phyloP scores from a whole-genome alignment of 1,140 invertebrate species.

The Drosophila pseudoobscura region DNA sequence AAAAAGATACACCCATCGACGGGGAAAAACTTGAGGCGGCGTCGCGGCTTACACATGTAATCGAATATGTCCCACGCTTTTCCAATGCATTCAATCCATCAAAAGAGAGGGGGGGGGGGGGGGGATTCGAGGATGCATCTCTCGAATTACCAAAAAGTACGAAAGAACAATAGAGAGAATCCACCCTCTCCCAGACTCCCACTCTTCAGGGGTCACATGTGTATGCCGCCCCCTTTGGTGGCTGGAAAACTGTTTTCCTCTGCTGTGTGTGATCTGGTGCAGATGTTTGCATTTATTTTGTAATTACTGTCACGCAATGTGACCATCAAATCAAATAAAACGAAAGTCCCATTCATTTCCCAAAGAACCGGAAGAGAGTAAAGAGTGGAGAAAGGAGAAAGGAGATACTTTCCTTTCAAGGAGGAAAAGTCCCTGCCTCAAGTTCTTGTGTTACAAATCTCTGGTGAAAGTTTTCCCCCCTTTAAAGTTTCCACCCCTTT shows the following conservation, averaged over 20 bases:
- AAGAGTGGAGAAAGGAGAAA: slow-evolving; percentile 13
- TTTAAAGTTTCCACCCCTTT: no score
- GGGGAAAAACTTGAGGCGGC: slow-evolving; percentile 55
- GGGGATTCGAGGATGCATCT: slow-evolving; percentile 24
- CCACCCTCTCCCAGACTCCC: slow-evolving; percentile 25
- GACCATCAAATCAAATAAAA: slow-evolving; percentile 80
- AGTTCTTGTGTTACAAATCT: no score
- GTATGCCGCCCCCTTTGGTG: slow-evolving; percentile 22
- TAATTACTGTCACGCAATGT: slow-evolving; percentile 80
- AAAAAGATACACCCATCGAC: slow-evolving; percentile 64
- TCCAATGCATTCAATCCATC: slow-evolving; percentile 71
- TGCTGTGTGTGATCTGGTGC: slow-evolving; percentile 56
- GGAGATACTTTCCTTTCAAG: no score
- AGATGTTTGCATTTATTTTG: slow-evolving; percentile 80
- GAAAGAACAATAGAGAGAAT: slow-evolving; percentile 13
- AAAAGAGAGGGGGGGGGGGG: slow-evolving; percentile 39
- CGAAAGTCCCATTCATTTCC: slow-evolving; percentile 44
- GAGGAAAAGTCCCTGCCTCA: no score
- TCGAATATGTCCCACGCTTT: slow-evolving; percentile 48
- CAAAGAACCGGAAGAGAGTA: slow-evolving; percentile 29
- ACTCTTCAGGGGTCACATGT: slow-evolving; percentile 11
- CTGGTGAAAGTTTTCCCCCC: no score
- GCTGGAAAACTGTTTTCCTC: slow-evolving; percentile 33
- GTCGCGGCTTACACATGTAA: slow-evolving; percentile 76
- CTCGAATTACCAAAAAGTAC: slow-evolving; percentile 70